These are phyloP conservation scores for Semicossyphus pulcher DNA, from an alignment of 2,113 vertebrate genomes.

Conservation along the genomic window DNA sequence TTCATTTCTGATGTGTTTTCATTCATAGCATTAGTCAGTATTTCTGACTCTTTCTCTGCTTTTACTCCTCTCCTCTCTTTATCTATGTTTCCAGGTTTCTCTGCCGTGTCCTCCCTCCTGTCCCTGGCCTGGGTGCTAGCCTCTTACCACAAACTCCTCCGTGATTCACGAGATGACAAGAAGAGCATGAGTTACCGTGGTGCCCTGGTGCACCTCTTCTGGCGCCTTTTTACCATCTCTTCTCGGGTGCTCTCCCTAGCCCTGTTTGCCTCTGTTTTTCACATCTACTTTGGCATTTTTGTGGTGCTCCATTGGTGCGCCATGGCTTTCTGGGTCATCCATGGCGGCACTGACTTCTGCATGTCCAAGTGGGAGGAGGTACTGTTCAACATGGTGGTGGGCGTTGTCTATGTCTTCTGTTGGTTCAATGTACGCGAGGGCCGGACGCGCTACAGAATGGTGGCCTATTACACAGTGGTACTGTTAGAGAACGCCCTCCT, in stretches of 20 bases:
- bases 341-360: slow-evolving; percentile 99
- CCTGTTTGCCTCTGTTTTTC: slow-evolving; percentile 99
- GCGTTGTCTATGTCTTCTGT: slow-evolving; percentile 99
- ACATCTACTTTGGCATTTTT: slow-evolving; percentile 99
- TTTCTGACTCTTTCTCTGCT: slow-evolving; percentile 4
- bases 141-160: slow-evolving; percentile 99
- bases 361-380: slow-evolving; percentile 99
- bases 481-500: slow-evolving; percentile 96
- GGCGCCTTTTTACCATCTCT: slow-evolving; percentile 99
- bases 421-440: slow-evolving; percentile 99
- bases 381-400: slow-evolving; percentile 99
- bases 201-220: slow-evolving; percentile 96
- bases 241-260: slow-evolving; percentile 98
- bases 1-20: slow-evolving; percentile 8
- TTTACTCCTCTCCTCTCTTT: slow-evolving; percentile 16
- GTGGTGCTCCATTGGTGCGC: slow-evolving; percentile 99
- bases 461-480: slow-evolving; percentile 96
- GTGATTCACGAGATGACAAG: slow-evolving; percentile 99
- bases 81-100: slow-evolving; percentile 89
- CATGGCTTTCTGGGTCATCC: slow-evolving; percentile 99
- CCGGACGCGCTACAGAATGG: slow-evolving; percentile 98
- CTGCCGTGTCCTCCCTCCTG: slow-evolving; percentile 96
- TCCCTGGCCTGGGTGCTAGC: slow-evolving; percentile 99
- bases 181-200: slow-evolving; percentile 99
- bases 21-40: too few relatives aligned